Evolutionary conservation across 2,888 invertebrate species (phyloP).

Genomic region (Calameuta idolon): DNA sequence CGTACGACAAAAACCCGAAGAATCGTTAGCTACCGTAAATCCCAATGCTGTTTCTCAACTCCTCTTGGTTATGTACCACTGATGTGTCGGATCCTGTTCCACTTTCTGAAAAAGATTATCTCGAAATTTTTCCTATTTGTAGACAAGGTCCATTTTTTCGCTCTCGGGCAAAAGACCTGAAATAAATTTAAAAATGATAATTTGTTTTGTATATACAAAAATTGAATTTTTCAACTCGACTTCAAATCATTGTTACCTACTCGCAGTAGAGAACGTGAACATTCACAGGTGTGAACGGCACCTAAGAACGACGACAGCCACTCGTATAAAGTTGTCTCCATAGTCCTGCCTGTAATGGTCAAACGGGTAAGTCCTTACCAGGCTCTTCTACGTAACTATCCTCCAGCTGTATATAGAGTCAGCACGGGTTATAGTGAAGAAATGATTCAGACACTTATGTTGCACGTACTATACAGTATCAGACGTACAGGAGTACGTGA

Average conservation of each 20-base stretch:
- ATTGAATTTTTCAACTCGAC: background rate
- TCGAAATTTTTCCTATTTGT: background rate
- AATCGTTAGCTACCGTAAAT: slow-evolving; percentile 39
- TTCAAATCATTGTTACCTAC: background rate
- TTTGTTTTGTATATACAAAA: background rate
- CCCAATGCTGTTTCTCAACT: background rate
- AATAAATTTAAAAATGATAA: background rate
- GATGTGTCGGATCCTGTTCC: background rate
- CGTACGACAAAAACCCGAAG: slow-evolving; percentile 43
- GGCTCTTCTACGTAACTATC: background rate
- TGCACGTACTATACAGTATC: background rate
- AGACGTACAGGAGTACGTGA: background rate
- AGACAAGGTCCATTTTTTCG: background rate
- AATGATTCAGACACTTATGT: background rate
- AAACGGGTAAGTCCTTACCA: background rate
- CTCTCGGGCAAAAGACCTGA: background rate
- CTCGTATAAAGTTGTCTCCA: slow-evolving; percentile 36
- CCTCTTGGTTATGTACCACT: background rate
- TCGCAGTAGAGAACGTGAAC: background rate
- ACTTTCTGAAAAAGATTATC: background rate
- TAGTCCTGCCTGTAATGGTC: slow-evolving; percentile 1
- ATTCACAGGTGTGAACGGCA: background rate
- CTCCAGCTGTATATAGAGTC: background rate
- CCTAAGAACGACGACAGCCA: slow-evolving; percentile 1
- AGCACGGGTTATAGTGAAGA: background rate